Evolutionary conservation across 1,140 invertebrate genomes (phyloP).

Genomic region (Procambarus virginalis): DNA sequence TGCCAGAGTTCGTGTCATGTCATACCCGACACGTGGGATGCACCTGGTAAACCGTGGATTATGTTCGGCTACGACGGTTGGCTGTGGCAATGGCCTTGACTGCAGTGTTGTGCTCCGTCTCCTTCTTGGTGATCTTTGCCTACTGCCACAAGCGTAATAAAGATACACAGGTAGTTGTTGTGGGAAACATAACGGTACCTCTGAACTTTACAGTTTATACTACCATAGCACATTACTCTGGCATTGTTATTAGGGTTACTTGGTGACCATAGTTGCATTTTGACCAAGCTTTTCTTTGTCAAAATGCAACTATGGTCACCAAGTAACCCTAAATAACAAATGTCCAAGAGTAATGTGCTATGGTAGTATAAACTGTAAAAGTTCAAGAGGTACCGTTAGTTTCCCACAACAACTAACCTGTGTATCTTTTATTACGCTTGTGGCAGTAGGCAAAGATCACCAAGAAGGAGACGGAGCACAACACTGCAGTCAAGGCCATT

Average conservation of each 20-base stretch:
- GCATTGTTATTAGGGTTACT: background rate
- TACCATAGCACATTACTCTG: background rate
- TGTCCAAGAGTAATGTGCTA: background rate
- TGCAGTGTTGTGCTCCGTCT: slow-evolving; percentile 64
- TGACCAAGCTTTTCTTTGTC: background rate
- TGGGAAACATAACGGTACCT: background rate
- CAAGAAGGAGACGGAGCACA: slow-evolving; percentile 67
- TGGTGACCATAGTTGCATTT: background rate
- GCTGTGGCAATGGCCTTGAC: slow-evolving; percentile 70
- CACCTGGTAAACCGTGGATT: slow-evolving; percentile 65
- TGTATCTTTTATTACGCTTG: slow-evolving; percentile 69
- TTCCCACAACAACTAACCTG: slow-evolving; percentile 39
- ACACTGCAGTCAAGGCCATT: slow-evolving; percentile 69
- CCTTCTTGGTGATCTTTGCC: slow-evolving; percentile 69
- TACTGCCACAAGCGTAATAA: slow-evolving; percentile 70
- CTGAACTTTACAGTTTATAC: background rate
- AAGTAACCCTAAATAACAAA: background rate
- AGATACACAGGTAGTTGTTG: slow-evolving; percentile 63
- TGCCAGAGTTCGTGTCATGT: slow-evolving; percentile 65
- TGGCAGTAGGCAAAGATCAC: slow-evolving; percentile 70
- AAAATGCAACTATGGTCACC: background rate
- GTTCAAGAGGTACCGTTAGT: background rate
- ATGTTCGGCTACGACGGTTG: slow-evolving; percentile 70
- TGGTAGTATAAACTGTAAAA: background rate
- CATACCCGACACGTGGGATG: slow-evolving; percentile 69